Base-by-base conservation (phyloP, 1,140 invertebrate genomes). In the Drosophila serrata region DNA sequence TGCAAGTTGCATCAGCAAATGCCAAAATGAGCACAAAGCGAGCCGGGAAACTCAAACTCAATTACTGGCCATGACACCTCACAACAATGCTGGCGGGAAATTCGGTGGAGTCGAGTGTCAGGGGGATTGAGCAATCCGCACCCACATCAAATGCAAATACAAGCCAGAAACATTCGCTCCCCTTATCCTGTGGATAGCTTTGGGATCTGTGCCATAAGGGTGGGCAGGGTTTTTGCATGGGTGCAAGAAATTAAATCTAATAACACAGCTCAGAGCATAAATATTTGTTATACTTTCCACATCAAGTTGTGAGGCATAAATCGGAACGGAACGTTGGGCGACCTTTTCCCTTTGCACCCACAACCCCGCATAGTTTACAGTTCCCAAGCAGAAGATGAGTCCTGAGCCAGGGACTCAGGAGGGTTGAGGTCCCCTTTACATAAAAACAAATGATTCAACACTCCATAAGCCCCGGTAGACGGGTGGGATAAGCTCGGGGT, bases 201-300 rank as follows among this genome's bases (percentile, higher is more conserved):
- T 48, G 12, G 19, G 33, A 27, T 46, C 29, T 64, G 53, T 33
- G 6, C 15, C 15, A 29, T 24, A 53, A 42, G 61, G 42, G 24
- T 58, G 42, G 48, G 67, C 58, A 33, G 51, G 75, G 75, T 84
- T n/a, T n/a, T 80, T 49, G 73, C 73, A 81, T 90, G 85, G 85
- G 85, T 90, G 85, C 78, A 81, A 90, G 85, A 90, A 90, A 90
- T 90, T 90, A 90, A 90, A 90, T 90, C 85, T 90, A 90, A 90
- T 90, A 90, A 90, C 81, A 90, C 85, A 90, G 86, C 78, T 90
- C 85, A 85, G 59, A 81, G 86, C 86, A 90, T 90, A 90, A 90
- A 90, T 90, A 90, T 90, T 90, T 90, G 85, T 84, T 88, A 84
- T 88, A 75, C 85, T 90, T 88, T 88, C 43, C 82, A 72, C 53